A percentile compares a stretch with the other conserved stretches of the same genome.
phyloP scores from a whole-genome alignment of 2,888 invertebrate genomes.

The Lochmaea capreae region DNA sequence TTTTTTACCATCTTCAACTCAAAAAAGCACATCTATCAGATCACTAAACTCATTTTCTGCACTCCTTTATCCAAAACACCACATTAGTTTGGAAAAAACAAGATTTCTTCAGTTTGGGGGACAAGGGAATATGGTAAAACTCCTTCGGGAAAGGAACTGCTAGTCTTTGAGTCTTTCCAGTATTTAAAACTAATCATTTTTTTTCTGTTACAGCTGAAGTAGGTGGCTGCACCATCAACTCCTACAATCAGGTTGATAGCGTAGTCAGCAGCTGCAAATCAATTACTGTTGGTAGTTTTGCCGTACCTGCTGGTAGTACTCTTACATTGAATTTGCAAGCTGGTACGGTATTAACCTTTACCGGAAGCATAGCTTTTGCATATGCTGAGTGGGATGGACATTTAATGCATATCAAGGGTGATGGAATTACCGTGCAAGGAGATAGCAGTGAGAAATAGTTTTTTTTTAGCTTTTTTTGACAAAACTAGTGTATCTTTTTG shows the following conservation, averaged over 20 bases:
- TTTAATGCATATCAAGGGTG: slow-evolving; percentile 42
- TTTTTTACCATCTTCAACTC: no score
- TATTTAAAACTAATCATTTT: background rate
- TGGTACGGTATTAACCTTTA: slow-evolving; percentile 41
- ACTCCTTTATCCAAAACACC: no score
- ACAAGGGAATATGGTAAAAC: no score
- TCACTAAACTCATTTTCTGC: no score
- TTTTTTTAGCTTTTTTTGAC: background rate
- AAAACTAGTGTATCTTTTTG: background rate
- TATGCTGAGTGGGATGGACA: slow-evolving; percentile 42
- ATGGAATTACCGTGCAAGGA: slow-evolving; percentile 39
- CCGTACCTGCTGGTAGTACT: slow-evolving; percentile 42
- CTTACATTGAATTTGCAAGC: slow-evolving; percentile 38
- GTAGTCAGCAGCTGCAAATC: slow-evolving; percentile 40
- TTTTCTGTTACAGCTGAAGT: slow-evolving; percentile 16
- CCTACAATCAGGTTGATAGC: slow-evolving; percentile 12
- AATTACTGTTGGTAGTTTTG: slow-evolving; percentile 41
- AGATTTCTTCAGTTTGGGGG: no score
- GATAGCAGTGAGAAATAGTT: background rate
- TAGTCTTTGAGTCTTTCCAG: background rate
- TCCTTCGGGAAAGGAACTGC: no score
- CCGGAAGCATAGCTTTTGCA: slow-evolving; percentile 39
- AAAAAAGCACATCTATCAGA: no score
- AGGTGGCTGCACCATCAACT: slow-evolving; percentile 24
- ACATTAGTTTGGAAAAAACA: no score